These are phyloP conservation scores for Cephus nigrinus DNA, from an alignment of 2,888 invertebrate species.

Conservation along the genomic window DNA sequence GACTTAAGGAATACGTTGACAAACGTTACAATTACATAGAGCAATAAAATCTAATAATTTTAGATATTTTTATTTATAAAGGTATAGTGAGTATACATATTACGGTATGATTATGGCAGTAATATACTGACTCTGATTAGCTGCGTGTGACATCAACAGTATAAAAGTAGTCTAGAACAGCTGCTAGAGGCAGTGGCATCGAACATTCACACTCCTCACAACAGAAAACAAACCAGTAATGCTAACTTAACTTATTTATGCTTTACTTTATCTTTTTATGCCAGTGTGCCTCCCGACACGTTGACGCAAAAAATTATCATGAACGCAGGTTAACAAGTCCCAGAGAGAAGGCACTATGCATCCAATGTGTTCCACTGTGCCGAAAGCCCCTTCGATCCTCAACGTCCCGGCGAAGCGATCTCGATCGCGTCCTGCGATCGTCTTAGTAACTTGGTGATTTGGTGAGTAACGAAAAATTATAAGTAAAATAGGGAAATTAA, in stretches of 20 bases:
- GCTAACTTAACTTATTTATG: slow-evolving; percentile 24
- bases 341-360: slow-evolving; percentile 58
- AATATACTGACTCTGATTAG: slow-evolving; percentile 57
- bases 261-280: slow-evolving; percentile 21
- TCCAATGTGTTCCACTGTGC: slow-evolving; percentile 25
- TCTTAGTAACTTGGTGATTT: too few species aligned
- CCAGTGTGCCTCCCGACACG: slow-evolving; percentile 32
- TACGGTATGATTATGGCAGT: slow-evolving; percentile 60
- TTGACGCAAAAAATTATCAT: slow-evolving; percentile 21
- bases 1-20: too few species aligned
- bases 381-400: slow-evolving; percentile 13
- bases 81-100: slow-evolving; percentile 60
- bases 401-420: too few species aligned
- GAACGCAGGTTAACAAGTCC: slow-evolving; percentile 38
- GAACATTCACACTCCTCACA: slow-evolving; percentile 40
- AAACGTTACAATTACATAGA: too few species aligned
- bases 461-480: too few species aligned
- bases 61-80: slow-evolving; percentile 60
- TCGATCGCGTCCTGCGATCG: too few species aligned
- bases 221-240: slow-evolving; percentile 34
- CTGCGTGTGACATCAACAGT: slow-evolving; percentile 57
- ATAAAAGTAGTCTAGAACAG: slow-evolving; percentile 57
- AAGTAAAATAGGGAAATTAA: too few species aligned
- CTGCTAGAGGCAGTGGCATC: slow-evolving; percentile 49
- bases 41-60: slow-evolving; percentile 1